Evolutionary conservation across 1,140 invertebrate genomes (phyloP).

Genomic region (Tetramorium parvispinum): DNA sequence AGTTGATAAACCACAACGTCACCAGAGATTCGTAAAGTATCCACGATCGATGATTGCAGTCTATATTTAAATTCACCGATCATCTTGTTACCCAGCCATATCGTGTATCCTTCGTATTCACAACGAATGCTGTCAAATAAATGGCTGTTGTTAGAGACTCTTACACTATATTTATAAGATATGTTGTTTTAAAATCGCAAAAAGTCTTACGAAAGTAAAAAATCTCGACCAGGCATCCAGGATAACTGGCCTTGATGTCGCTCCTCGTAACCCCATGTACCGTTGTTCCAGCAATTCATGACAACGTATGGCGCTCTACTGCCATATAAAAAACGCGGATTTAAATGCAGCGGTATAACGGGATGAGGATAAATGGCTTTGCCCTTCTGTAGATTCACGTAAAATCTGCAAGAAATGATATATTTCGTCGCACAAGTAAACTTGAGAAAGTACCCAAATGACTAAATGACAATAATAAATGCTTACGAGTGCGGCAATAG

Average conservation of each 20-base stretch:
- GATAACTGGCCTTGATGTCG: slow-evolving; percentile 81
- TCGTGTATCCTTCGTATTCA: slow-evolving; percentile 78
- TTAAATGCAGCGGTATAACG: slow-evolving; percentile 88
- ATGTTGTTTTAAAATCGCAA: neutral
- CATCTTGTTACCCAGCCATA: slow-evolving; percentile 82
- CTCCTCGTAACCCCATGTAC: slow-evolving; percentile 83
- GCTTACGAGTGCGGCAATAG: slow-evolving; percentile 87
- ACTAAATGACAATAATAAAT: slow-evolving; percentile 4
- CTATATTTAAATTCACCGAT: slow-evolving; percentile 82
- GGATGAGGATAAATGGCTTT: slow-evolving; percentile 88
- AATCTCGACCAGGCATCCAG: slow-evolving; percentile 83
- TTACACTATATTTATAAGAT: neutral
- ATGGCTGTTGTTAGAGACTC: slow-evolving; percentile 6
- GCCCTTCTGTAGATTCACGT: slow-evolving; percentile 89
- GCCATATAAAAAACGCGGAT: slow-evolving; percentile 87
- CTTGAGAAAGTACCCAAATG: neutral
- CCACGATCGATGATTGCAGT: slow-evolving; percentile 74
- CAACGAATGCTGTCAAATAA: slow-evolving; percentile 78
- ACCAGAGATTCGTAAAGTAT: slow-evolving; percentile 82
- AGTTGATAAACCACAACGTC: slow-evolving; percentile 80
- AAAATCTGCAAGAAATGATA: slow-evolving; percentile 84
- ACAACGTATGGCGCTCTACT: slow-evolving; percentile 80
- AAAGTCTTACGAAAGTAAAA: slow-evolving; percentile 80
- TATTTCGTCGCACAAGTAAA: neutral
- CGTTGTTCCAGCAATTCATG: slow-evolving; percentile 84